Percentiles rank a stretch among this genome's conserved stretches.
Evolutionary conservation across 2,888 invertebrate species (phyloP).

Genomic region (Callinectes sapidus): DNA sequence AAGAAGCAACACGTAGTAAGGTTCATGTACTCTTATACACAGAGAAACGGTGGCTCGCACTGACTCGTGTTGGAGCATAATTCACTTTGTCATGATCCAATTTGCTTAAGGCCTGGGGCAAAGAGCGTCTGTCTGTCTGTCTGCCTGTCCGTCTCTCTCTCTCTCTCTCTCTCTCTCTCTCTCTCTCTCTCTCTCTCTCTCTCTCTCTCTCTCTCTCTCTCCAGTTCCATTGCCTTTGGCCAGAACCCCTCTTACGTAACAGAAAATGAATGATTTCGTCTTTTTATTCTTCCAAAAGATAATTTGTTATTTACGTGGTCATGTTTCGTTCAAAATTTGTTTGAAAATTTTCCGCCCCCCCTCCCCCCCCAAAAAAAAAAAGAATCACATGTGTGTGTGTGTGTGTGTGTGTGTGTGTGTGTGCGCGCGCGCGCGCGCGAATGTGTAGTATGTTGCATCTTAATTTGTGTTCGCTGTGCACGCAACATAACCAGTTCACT

Average conservation of each 20-base stretch:
- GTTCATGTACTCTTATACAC: not conserved
- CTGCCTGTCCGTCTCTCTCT: not conserved
- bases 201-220: too few species aligned
- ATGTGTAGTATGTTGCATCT: too few species aligned
- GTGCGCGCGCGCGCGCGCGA: too few species aligned
- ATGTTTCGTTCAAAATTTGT: not conserved
- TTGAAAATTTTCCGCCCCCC: not conserved
- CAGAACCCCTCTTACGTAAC: not conserved
- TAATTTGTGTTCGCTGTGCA: too few species aligned
- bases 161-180: not conserved
- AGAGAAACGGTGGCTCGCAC: not conserved
- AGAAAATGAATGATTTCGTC: not conserved
- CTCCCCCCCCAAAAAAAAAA: too few species aligned
- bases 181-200: not conserved
- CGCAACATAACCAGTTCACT: too few species aligned
- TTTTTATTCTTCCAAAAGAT: not conserved
- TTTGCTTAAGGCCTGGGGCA: not conserved
- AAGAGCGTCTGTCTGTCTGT: not conserved
- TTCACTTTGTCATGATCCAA: conserved; percentile 11
- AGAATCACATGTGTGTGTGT: too few species aligned
- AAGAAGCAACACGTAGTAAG: not conserved
- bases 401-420: too few species aligned
- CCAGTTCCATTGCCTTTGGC: not conserved
- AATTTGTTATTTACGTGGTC: not conserved
- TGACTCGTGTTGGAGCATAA: not conserved